These are phyloP conservation scores for Drosophila emarginata DNA, from an alignment of 2,888 invertebrate species.

Conservation along the genomic window DNA sequence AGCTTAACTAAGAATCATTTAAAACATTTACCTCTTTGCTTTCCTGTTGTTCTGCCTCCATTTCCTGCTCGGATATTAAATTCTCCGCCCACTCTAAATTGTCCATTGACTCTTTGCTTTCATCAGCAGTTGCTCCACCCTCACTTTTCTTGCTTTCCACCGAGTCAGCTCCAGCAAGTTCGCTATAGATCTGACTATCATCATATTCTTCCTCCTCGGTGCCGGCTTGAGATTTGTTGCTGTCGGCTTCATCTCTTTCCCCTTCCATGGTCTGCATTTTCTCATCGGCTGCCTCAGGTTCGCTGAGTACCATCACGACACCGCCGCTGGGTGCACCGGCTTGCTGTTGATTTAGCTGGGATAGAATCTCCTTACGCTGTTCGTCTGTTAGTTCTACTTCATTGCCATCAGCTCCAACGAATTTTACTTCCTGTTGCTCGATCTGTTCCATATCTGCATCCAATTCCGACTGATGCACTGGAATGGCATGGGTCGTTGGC, in stretches of 20 bases:
- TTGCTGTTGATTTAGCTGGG: slow-evolving; percentile 81
- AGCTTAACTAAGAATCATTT: background rate
- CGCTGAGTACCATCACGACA: slow-evolving; percentile 82
- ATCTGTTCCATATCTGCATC: slow-evolving; percentile 53
- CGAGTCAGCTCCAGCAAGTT: slow-evolving; percentile 58
- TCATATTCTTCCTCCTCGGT: slow-evolving; percentile 72
- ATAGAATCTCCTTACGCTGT: slow-evolving; percentile 82
- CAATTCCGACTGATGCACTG: slow-evolving; percentile 77
- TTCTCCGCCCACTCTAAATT: slow-evolving; percentile 81
- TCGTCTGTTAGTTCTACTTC: slow-evolving; percentile 82
- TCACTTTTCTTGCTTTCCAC: slow-evolving; percentile 56
- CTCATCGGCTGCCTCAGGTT: slow-evolving; percentile 57
- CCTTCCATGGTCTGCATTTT: background rate
- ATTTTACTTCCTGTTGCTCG: slow-evolving; percentile 81
- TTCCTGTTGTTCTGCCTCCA: slow-evolving; percentile 63
- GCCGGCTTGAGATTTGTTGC: slow-evolving; percentile 53
- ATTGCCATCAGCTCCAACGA: slow-evolving; percentile 83
- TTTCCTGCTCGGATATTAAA: slow-evolving; percentile 78
- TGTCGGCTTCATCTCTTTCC: slow-evolving; percentile 40
- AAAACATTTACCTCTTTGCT: slow-evolving; percentile 61
- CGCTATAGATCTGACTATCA: slow-evolving; percentile 78
- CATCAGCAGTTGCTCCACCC: slow-evolving; percentile 54
- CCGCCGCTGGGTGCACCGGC: slow-evolving; percentile 79
- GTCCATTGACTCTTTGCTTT: slow-evolving; percentile 79
- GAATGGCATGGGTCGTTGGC: slow-evolving; percentile 67